Evolutionary conservation across 2,888 invertebrate species (phyloP).

Genomic region (Ischnura elegans): DNA sequence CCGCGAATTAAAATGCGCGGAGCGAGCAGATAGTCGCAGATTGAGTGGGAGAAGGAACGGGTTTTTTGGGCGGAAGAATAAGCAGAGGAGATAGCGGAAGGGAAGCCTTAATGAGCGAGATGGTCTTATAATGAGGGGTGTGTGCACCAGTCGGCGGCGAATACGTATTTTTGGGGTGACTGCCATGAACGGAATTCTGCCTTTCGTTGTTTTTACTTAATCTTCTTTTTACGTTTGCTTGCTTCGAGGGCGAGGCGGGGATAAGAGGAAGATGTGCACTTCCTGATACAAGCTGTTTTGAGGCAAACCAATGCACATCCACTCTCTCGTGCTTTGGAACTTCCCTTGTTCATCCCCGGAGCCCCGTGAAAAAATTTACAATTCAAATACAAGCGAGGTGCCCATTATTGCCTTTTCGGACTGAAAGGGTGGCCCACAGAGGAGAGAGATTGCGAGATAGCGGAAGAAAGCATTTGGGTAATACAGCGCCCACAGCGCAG

Average conservation of each 20-base stretch:
- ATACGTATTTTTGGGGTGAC: not conserved
- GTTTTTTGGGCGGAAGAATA: not conserved
- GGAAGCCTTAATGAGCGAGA: constrained; percentile 1
- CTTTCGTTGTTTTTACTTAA: not conserved
- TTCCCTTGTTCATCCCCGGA: constrained; percentile 19
- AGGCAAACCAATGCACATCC: not conserved
- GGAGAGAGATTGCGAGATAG: not conserved
- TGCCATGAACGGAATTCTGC: not conserved
- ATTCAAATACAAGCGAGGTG: constrained; percentile 51
- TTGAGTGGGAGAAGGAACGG: constrained; percentile 28
- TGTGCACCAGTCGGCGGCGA: not conserved
- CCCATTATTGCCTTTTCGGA: constrained; percentile 44
- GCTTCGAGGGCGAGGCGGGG: not conserved
- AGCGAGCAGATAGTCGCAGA: constrained; percentile 5
- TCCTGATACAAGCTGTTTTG: not conserved
- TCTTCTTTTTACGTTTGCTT: not conserved
- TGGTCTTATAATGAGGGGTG: constrained; percentile 31
- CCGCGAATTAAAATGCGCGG: constrained; percentile 13
- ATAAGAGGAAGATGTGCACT: not conserved
- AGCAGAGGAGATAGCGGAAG: not conserved
- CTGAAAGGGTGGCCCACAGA: constrained; percentile 24
- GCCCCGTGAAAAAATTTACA: constrained; percentile 55
- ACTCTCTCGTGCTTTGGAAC: not conserved
- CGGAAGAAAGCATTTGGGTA: not conserved
- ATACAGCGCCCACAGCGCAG: not conserved